A percentile compares a stretch with the other conserved stretches of the same genome.
Conservation (phyloP, 2,888 invertebrate genomes). For the Drosophila sordidula region DNA sequence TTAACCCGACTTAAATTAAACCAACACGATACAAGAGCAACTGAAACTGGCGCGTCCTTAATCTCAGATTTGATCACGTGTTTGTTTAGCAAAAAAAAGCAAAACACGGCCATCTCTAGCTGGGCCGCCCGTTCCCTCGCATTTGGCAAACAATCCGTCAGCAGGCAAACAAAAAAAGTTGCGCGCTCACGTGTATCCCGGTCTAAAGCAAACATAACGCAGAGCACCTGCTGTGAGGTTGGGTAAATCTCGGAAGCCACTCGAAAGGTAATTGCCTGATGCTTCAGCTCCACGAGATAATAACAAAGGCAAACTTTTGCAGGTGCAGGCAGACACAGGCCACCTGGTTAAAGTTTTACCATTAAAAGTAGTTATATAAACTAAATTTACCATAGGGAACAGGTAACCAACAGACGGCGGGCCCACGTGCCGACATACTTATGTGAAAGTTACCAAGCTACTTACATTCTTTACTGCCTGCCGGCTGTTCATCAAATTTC, state of each 20-base stretch:
- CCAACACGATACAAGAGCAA: background rate
- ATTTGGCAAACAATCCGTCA: conserved; percentile 40
- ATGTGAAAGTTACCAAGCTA: conserved; percentile 47
- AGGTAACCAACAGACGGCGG: conserved; percentile 21
- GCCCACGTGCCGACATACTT: conserved; percentile 8
- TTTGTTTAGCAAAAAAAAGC: conserved; percentile 3
- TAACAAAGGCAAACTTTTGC: conserved; percentile 75
- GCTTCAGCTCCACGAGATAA: conserved; percentile 71
- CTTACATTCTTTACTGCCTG: conserved; percentile 3
- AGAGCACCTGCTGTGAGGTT: conserved; percentile 18
- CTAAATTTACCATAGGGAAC: conserved; percentile 75
- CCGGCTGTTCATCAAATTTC: conserved; percentile 52
- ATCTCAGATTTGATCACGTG: background rate
- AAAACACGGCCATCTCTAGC: conserved; percentile 11
- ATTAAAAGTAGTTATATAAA: conserved; percentile 80
- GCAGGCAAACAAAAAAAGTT: conserved; percentile 26
- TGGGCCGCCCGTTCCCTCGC: background rate
- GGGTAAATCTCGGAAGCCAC: conserved; percentile 71
- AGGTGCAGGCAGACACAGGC: conserved; percentile 6
- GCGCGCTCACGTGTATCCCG: conserved; percentile 26
- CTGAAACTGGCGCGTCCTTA: background rate
- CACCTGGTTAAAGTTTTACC: conserved; percentile 67
- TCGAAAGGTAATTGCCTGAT: conserved; percentile 78
- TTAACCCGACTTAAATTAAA: background rate
- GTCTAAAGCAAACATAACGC: conserved; percentile 4